Conservation (phyloP, 2,888 invertebrate species). For the Microdon myrmicae region DNA sequence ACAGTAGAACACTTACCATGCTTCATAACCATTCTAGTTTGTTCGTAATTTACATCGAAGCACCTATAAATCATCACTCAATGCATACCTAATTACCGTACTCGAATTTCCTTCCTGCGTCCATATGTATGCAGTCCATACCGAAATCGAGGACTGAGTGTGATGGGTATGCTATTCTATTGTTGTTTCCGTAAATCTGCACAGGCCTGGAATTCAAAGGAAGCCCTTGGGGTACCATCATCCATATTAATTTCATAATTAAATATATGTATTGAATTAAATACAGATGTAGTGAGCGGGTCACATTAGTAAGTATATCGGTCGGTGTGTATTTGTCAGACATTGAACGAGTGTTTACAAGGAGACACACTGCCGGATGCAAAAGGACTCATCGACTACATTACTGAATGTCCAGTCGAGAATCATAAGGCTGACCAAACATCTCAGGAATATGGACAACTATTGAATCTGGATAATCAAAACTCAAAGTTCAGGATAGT, state of each 20-base stretch:
- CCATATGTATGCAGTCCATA: not conserved
- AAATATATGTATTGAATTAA: slow-evolving; percentile 42
- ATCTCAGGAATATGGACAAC: too few relatives aligned
- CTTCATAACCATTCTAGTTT: slow-evolving; percentile 43
- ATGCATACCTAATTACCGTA: slow-evolving; percentile 49
- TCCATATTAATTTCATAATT: slow-evolving; percentile 51
- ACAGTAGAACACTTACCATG: slow-evolving; percentile 49
- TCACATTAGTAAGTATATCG: too few relatives aligned
- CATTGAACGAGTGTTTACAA: too few relatives aligned
- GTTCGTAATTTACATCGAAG: slow-evolving; percentile 44
- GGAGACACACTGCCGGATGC: too few relatives aligned
- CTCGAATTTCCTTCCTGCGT: slow-evolving; percentile 42
- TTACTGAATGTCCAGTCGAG: too few relatives aligned
- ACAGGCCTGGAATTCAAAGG: slow-evolving; percentile 36
- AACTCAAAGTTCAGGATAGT: too few relatives aligned
- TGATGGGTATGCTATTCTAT: slow-evolving; percentile 12
- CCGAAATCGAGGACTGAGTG: not conserved
- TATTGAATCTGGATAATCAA: too few relatives aligned
- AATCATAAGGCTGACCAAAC: too few relatives aligned
- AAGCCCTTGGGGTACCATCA: slow-evolving; percentile 42
- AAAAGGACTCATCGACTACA: too few relatives aligned
- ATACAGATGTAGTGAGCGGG: slow-evolving; percentile 14
- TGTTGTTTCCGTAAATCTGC: slow-evolving; percentile 37
- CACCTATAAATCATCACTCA: slow-evolving; percentile 48
- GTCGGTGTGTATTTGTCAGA: too few relatives aligned